Evolutionary conservation across 2,888 invertebrate genomes (phyloP), one percentile per base, ranked within the genome.

Genomic region (Lepidocyrtinus sp.): DNA sequence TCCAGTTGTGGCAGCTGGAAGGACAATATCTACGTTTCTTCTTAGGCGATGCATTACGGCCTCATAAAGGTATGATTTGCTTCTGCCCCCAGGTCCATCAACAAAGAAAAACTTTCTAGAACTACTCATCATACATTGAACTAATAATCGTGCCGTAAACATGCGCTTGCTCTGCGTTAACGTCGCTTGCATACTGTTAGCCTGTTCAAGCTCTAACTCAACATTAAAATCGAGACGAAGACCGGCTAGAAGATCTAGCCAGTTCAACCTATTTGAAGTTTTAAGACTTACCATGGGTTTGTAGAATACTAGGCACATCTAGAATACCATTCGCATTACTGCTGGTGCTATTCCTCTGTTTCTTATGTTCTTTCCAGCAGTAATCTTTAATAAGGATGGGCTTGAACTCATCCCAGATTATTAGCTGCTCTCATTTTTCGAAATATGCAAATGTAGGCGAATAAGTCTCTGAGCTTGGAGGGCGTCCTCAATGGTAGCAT

Each of bases 11-110:
- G 88, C 88, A 73, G 88, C 86, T 1, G 83, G 81, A 62, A 83
- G 73, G 19, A 76, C 82, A 64, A 77, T 62, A 24, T 77, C 70
- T 63, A 62, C 75, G 63, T 70, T n/a, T 22, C 83, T 74, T 84
- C 86, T 59, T 1, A 87, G 19, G 0, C 75, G 21, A 62, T 77
- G 61, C 2, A 82, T 74, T 2, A 88, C 59, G 7, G 86, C 85
- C 59, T 85, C 86, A 73, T 88, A 88, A 0, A 89, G 75, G 77
- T 86, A 89, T 1, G 89, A 89, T 85, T 90, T 89, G 1, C 89
- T 89, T 21, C 88, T 88, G 17, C 89, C 89, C 2, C 88, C 89
- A 1, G 89, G 88, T 15, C 88, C 89, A 85, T 89, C 89, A 5
- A 89, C 70, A 81, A 88, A 88, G 61, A 87, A 83, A 36, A 76